Evolutionary conservation across 2,113 vertebrate species (phyloP).

Genomic region (Microtus pennsylvanicus): DNA sequence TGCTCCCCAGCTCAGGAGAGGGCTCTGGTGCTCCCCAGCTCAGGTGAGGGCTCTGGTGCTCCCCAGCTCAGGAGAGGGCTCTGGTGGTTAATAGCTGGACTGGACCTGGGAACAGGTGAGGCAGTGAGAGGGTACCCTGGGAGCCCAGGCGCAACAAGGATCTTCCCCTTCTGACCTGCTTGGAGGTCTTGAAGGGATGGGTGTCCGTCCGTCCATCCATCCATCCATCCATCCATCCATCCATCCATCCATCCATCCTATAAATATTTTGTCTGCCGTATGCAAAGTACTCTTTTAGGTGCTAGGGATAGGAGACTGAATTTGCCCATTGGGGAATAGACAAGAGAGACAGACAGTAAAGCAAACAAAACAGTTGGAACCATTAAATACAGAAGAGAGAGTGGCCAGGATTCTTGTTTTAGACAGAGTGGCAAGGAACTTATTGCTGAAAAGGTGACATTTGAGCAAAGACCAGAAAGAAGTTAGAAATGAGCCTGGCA

Average conservation of each 20-base stretch:
- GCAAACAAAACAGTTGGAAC: neutral
- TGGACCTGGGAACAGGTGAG: neutral
- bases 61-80: neutral
- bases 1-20: neutral
- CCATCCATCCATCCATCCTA: neutral
- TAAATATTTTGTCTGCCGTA: neutral
- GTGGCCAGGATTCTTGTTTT: neutral
- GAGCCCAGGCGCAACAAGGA: neutral
- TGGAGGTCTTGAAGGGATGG: neutral
- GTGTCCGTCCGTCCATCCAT: neutral
- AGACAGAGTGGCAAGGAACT: neutral
- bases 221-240: neutral
- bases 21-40: neutral
- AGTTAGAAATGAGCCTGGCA: neutral
- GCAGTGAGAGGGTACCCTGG: neutral
- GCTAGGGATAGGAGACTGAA: neutral
- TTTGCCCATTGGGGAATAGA: neutral
- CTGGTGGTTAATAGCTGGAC: neutral
- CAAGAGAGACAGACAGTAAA: neutral
- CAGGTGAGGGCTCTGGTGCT: neutral
- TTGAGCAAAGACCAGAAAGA: conserved; percentile 34
- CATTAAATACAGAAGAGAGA: neutral
- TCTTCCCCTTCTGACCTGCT: neutral
- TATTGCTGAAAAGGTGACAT: conserved; percentile 20
- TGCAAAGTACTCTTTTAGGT: neutral